Conservation (phyloP, 2,888 invertebrate species). For the Drosophila mimetica region DNA sequence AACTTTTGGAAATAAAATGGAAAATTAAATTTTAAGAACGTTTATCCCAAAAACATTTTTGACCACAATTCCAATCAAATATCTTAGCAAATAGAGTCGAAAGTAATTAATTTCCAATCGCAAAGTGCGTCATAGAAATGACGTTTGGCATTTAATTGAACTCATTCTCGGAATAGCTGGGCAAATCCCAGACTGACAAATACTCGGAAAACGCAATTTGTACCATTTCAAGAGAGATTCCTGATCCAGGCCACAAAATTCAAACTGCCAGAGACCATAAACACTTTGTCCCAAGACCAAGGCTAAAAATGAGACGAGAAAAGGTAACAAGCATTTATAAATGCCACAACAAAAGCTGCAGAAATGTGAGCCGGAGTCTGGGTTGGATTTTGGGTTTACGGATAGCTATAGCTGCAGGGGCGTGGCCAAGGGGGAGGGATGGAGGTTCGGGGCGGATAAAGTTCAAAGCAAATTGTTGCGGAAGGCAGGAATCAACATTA, state of each 20-base stretch:
- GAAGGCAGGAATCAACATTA: slow-evolving; percentile 80
- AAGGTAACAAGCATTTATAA: slow-evolving; percentile 54
- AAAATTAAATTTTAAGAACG: background rate
- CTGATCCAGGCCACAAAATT: slow-evolving; percentile 21
- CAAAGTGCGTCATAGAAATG: background rate
- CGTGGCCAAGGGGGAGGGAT: background rate
- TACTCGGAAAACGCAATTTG: slow-evolving; percentile 15
- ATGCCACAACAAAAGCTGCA: slow-evolving; percentile 41
- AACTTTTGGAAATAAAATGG: background rate
- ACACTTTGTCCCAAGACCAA: slow-evolving; percentile 41
- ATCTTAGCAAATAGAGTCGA: background rate
- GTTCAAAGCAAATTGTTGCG: slow-evolving; percentile 81
- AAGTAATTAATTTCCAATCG: background rate
- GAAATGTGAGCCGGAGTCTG: slow-evolving; percentile 32
- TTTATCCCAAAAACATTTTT: background rate
- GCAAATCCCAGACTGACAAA: background rate
- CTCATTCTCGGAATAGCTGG: slow-evolving; percentile 1
- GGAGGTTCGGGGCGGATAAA: slow-evolving; percentile 20
- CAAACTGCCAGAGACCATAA: slow-evolving; percentile 39
- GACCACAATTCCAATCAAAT: background rate
- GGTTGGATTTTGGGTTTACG: slow-evolving; percentile 14
- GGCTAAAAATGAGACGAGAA: slow-evolving; percentile 20
- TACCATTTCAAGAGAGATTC: slow-evolving; percentile 6
- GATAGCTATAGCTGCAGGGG: slow-evolving; percentile 6
- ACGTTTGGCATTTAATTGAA: background rate